Evolutionary conservation across 2,888 invertebrate species (phyloP).

Genomic region (Tipula unca): DNA sequence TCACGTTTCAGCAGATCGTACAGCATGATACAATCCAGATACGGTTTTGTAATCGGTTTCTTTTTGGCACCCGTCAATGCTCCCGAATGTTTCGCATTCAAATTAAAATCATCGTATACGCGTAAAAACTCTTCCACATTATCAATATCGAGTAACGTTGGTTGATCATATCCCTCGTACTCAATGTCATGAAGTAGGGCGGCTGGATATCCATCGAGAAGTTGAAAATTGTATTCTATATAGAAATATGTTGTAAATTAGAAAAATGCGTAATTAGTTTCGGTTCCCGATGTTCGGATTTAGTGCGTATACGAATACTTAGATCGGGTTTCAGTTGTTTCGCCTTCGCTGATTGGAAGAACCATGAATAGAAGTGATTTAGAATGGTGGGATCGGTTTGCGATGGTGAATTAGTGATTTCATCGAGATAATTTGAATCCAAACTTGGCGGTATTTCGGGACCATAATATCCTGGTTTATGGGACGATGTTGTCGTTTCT

Average conservation of each 20-base stretch:
- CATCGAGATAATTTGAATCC: neutral
- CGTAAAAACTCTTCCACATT: slow-evolving; percentile 40
- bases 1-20: slow-evolving; percentile 42
- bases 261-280: no score
- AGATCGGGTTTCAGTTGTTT: slow-evolving; percentile 22
- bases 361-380: slow-evolving; percentile 26
- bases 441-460: slow-evolving; percentile 21
- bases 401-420: neutral
- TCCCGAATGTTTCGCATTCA: slow-evolving; percentile 20
- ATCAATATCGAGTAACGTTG: slow-evolving; percentile 32
- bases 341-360: slow-evolving; percentile 26
- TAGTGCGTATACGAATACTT: no score
- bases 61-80: slow-evolving; percentile 41
- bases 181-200: slow-evolving; percentile 37
- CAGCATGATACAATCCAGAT: slow-evolving; percentile 40
- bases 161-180: slow-evolving; percentile 30
- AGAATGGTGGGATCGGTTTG: neutral
- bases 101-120: slow-evolving; percentile 35
- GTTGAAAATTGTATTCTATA: slow-evolving; percentile 25
- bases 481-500: slow-evolving; percentile 23
- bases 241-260: neutral
- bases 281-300: no score
- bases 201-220: slow-evolving; percentile 35
- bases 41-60: slow-evolving; percentile 40
- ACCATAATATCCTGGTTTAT: slow-evolving; percentile 23